Conservation (phyloP, 2,888 invertebrate genomes). For the Eupithecia pulchellata region DNA sequence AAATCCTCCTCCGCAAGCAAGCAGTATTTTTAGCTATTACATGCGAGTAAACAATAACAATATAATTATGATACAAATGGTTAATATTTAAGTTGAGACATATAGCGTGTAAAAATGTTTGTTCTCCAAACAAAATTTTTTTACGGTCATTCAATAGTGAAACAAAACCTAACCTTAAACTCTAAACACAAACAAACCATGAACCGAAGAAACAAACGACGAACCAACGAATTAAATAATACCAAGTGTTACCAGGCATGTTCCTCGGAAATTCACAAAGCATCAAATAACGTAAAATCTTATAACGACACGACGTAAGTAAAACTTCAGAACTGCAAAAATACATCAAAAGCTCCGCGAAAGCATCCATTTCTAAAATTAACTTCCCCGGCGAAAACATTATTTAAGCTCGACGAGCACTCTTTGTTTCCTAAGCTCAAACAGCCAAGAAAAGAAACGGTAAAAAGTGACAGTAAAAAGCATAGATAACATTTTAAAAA, state of each 20-base stretch:
- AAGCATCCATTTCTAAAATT: slow-evolving; percentile 45
- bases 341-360: background rate
- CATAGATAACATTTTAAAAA: slow-evolving; percentile 60
- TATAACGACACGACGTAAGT: background rate
- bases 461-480: slow-evolving; percentile 52
- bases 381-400: slow-evolving; percentile 43
- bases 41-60: no score
- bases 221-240: background rate
- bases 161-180: no score
- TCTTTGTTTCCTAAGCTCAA: slow-evolving; percentile 54
- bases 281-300: background rate
- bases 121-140: no score
- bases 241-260: background rate
- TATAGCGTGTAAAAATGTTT: no score
- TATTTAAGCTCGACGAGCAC: slow-evolving; percentile 41
- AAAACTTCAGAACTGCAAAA: background rate
- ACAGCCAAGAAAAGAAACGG: slow-evolving; percentile 58
- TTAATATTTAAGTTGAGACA: no score
- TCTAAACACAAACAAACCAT: no score
- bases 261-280: background rate
- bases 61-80: no score
- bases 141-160: background rate
- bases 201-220: no score
- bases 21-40: no score
- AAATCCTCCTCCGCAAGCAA: no score